Base-by-base conservation (phyloP, 2,888 invertebrate genomes). In the Malthinus seriepunctatus region DNA sequence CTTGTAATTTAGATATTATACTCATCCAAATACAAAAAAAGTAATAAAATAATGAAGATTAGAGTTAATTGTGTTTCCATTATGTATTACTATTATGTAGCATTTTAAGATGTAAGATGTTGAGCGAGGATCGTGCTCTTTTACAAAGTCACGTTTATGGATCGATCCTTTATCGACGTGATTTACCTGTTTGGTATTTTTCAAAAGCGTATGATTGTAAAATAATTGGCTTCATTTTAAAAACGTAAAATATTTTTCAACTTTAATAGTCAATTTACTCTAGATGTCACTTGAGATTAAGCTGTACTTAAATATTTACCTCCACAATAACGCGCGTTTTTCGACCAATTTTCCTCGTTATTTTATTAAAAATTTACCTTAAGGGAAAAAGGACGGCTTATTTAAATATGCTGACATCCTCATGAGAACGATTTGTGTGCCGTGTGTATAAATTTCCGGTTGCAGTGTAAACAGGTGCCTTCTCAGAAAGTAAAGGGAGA, bases 121-220 rank as follows among this genome's bases (percentile, higher is more conserved):
- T 10, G 46, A 35, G 23, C 2, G 23, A 23, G 33, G 31, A 32
- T 45, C 52, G 46, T 35, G 52, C 49, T 49, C 44, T 10, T 32
- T 2, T 23, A 23, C 39, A 14, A 15, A 52, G 48, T 58, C 58
- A 58, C 58, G 58, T 53, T 58, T 58, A 10, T 58, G 47, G 58
- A 53, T 58, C 58, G 58, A 23, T 47, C 32, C 42, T 46, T 46
- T 15, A 31, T 23, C 32, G 42, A 51, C 56, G 51, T 51, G 56
- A 56, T 56, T 51, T 56, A 56, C 51, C 38, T 34, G 51, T 38
- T 39, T 31, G 10, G 37, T 14, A 35, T 35, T 55, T 44, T 32
- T 35, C 31, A 12, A 12, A 33, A 44, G 51, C 51, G 45, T 44
- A 34, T 44, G 39, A 42, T 42, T 42, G n/a, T n/a, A 15, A 14